phyloP scores from a whole-genome alignment of 2,797 vertebrate genomes.

The Anableps anableps region DNA sequence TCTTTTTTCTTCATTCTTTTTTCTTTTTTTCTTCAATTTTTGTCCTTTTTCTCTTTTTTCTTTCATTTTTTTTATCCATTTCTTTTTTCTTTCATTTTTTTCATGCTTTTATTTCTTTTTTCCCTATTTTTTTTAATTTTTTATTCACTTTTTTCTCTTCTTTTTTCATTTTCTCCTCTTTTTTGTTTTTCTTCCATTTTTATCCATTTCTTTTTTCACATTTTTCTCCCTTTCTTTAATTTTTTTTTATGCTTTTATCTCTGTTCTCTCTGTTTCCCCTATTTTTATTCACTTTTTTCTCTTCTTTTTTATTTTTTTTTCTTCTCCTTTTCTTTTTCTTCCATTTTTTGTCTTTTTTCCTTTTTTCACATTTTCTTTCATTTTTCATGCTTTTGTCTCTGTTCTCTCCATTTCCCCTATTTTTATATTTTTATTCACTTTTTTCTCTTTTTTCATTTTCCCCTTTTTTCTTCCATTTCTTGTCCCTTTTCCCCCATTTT shows the following conservation, averaged over 20 bases:
- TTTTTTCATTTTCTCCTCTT: not conserved
- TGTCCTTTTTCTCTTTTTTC: too few relatives aligned
- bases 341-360: not conserved
- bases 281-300: too few relatives aligned
- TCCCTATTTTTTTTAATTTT: not conserved
- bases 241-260: not conserved
- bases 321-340: not conserved
- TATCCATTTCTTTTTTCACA: not conserved
- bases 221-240: not conserved
- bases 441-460: not conserved
- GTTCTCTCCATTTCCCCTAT: too few relatives aligned
- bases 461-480: not conserved
- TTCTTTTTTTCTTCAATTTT: too few relatives aligned
- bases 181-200: not conserved
- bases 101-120: not conserved
- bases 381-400: too few relatives aligned
- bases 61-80: too few relatives aligned
- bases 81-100: too few relatives aligned
- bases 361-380: not conserved
- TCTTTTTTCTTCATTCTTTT: too few relatives aligned
- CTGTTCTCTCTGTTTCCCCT: not conserved
- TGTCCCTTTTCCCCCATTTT: too few relatives aligned
- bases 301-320: not conserved
- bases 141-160: too few relatives aligned
- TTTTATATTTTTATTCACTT: not conserved